Base-by-base conservation (phyloP, 2,797 vertebrate species). In the Amblyraja radiata region DNA sequence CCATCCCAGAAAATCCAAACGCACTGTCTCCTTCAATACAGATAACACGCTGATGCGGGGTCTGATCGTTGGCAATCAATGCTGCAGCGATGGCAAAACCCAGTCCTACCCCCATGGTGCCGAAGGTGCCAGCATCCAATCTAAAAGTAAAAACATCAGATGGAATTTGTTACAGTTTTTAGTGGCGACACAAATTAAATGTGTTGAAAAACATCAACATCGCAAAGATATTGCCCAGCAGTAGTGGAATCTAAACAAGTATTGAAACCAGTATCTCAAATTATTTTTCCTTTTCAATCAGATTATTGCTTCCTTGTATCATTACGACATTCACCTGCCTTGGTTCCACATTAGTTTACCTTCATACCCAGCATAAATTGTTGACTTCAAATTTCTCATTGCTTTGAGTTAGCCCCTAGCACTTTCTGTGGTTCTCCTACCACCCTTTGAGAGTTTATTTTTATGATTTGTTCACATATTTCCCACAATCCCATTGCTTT, bases 1-100 rank as follows among this genome's bases (percentile, higher is more conserved):
- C 99, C 98, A 99, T 99, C 81, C 98, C 98, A 46, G 99, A 99
- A 95, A 99, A 99, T 7, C 99, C 99, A 18, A 99, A 99, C 1
- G 99, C 98, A n/a, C 99, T 99, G 94, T 99, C 98, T 93, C 99
- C 99, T 93, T 99, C 98, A 94, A 99, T 95, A 93, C 99, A 99
- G 94, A 99, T 91, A 0, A 99, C 96, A 93, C 96, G 95, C 46
- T 96, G 96, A 11, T 95, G 94, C 0, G 95, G 96, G 9, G 93
- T 95, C 94, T 25, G 94, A 71, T 96, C 96, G 94, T 94, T 97
- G 94, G 98, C 96, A 73, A 99, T 94, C 81, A 97, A 0, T 5
- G 98, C 98, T 93, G 99, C 98, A 78, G 98, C 98, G 93, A 99
- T 96, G 71, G 98, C 98, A 95, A 99, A 99, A 90, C 98, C 98